Percentiles rank a stretch among this genome's conserved stretches.
These are phyloP conservation scores for Apistogramma diplotaenia DNA, from an alignment of 2,113 vertebrate genomes.

Conservation along the genomic window DNA sequence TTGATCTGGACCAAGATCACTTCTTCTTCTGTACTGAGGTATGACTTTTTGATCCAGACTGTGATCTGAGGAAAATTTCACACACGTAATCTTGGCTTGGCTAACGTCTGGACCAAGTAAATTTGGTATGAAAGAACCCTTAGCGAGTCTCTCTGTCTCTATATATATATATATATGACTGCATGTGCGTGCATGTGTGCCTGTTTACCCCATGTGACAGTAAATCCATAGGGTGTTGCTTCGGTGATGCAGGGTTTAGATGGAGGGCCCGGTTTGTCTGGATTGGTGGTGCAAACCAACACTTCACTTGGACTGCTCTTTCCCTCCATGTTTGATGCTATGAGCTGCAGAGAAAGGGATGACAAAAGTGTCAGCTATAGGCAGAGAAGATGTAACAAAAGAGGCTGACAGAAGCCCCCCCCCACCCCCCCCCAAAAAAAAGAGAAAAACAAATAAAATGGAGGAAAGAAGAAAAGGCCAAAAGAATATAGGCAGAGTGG, in stretches of 20 bases:
- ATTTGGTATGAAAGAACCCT: not conserved
- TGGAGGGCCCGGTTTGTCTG: constrained; percentile 93
- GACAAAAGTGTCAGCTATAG: not conserved
- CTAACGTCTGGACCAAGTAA: not conserved
- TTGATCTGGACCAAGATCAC: not conserved
- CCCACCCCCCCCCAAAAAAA: not conserved
- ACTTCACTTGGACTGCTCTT: constrained; percentile 93
- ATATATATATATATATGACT: not conserved
- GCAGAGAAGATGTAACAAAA: not conserved
- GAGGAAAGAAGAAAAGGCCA: not conserved
- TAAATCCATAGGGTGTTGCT: constrained; percentile 84
- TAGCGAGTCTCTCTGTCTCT: not conserved
- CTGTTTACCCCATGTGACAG: constrained; percentile 89
- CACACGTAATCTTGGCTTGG: not conserved
- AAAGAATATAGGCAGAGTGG: not conserved
- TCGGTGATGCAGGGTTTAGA: constrained; percentile 82
- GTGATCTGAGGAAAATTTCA: not conserved
- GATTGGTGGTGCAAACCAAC: constrained; percentile 92
- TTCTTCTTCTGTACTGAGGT: not conserved
- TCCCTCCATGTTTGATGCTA: constrained; percentile 91
- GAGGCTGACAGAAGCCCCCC: not conserved
- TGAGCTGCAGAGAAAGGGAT: constrained; percentile 79
- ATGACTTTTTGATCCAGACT: not conserved
- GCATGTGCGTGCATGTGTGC: not conserved
- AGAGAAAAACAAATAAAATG: not conserved